A percentile compares a stretch with the other conserved stretches of the same genome.
Evolutionary conservation across 2,797 vertebrate genomes (phyloP).

Genomic region (Adelosebastes latens): DNA sequence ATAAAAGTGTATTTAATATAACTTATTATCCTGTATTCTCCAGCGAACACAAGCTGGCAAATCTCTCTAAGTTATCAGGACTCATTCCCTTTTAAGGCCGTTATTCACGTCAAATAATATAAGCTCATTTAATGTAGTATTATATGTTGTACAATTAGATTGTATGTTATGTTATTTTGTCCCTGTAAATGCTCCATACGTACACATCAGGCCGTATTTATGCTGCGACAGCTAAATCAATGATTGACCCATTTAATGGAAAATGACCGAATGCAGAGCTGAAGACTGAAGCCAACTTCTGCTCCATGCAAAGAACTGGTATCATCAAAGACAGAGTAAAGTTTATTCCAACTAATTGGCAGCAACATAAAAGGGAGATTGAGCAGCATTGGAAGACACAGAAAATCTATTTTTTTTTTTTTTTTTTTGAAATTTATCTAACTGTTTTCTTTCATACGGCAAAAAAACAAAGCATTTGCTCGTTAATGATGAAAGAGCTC

Average conservation of each 20-base stretch:
- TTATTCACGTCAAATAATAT: not conserved
- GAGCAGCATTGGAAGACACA: slow-evolving; percentile 64
- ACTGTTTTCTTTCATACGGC: slow-evolving; percentile 72
- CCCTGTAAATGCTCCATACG: not conserved
- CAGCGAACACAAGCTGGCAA: too few species aligned
- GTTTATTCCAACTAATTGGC: slow-evolving; percentile 77
- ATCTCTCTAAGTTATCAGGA: too few species aligned
- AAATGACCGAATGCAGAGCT: not conserved
- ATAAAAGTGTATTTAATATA: not conserved
- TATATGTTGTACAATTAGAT: not conserved
- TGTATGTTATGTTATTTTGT: not conserved
- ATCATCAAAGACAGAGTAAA: slow-evolving; percentile 69
- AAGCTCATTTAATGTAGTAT: not conserved
- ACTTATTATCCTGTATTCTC: too few species aligned
- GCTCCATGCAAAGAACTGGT: slow-evolving; percentile 38
- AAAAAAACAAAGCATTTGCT: slow-evolving; percentile 82
- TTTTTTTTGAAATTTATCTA: slow-evolving; percentile 48
- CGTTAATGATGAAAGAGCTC: slow-evolving; percentile 83
- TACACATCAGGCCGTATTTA: not conserved
- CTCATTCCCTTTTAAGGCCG: too few species aligned
- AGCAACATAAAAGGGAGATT: slow-evolving; percentile 74
- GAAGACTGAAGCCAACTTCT: slow-evolving; percentile 22
- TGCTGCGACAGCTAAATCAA: not conserved
- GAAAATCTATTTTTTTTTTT: slow-evolving; percentile 22
- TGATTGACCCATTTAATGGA: slow-evolving; percentile 33